Conservation (phyloP, 2,888 invertebrate genomes). For the Melanostoma mellinum region DNA sequence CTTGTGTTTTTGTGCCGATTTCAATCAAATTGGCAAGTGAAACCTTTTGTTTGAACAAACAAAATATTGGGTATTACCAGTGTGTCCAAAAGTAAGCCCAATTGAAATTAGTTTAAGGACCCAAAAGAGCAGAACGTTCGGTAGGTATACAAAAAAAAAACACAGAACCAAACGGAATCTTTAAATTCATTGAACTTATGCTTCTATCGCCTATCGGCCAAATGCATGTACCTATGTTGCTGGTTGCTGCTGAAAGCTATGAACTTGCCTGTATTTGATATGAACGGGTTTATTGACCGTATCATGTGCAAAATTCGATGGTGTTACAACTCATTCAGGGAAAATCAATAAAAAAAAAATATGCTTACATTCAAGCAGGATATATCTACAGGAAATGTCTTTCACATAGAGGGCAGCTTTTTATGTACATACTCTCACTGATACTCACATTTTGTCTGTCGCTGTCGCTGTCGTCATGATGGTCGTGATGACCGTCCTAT, state of each 20-base stretch:
- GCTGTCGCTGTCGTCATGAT: conserved; percentile 31
- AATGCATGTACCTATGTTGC: neutral
- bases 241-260: neutral
- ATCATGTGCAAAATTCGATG: conserved; percentile 13
- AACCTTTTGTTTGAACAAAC: too few relatives aligned
- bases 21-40: too few relatives aligned
- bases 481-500: conserved; percentile 42
- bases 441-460: conserved; percentile 46
- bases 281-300: conserved; percentile 61
- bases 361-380: conserved; percentile 25
- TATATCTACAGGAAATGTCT: conserved; percentile 23
- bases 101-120: too few relatives aligned
- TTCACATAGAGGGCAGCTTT: conserved; percentile 13
- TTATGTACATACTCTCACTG: conserved; percentile 34
- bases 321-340: neutral
- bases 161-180: neutral
- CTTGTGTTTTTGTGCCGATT: too few relatives aligned
- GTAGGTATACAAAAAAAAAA: neutral
- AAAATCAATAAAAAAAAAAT: conserved; percentile 52
- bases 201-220: neutral
- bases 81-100: too few relatives aligned
- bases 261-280: conserved; percentile 7
- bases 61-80: too few relatives aligned
- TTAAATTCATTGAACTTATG: conserved; percentile 24
- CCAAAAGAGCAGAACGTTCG: too few relatives aligned